These are phyloP conservation scores for Florisuga fusca DNA, from an alignment of 2,797 vertebrate species.

Conservation along the genomic window DNA sequence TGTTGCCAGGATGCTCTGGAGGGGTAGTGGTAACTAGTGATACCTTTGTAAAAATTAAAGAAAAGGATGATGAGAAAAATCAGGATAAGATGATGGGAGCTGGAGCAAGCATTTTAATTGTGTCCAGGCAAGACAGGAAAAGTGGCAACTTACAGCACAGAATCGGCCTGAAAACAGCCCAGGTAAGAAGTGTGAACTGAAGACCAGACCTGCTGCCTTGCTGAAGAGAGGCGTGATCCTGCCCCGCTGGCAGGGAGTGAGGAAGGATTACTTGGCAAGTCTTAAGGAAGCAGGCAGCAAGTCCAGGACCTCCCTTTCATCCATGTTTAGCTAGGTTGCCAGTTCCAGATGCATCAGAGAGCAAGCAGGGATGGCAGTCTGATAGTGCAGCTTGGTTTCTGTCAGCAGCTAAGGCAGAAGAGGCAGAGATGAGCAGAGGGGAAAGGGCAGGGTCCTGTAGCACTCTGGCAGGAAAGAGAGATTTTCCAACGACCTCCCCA, in stretches of 20 bases:
- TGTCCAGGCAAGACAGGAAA: not conserved
- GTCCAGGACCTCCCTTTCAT: not conserved
- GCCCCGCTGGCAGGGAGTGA: fast-evolving
- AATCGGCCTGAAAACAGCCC: not conserved
- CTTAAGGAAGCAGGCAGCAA: not conserved
- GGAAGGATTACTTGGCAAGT: not conserved
- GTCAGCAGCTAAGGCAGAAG: not conserved
- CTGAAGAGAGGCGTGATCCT: not conserved
- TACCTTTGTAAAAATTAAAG: not conserved
- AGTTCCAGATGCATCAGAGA: not conserved
- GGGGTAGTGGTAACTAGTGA: not conserved
- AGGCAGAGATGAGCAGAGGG: not conserved
- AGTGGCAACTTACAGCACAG: not conserved
- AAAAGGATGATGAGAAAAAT: not conserved
- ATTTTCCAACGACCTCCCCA: not conserved
- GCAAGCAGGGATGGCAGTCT: not conserved
- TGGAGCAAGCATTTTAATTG: not conserved
- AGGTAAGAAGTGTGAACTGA: not conserved
- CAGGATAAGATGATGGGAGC: not conserved
- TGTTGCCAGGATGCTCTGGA: not conserved
- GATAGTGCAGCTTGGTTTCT: not conserved
- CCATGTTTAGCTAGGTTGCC: fast-evolving
- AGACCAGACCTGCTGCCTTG: not conserved
- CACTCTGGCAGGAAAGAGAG: not conserved
- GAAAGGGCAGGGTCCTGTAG: not conserved